These are phyloP conservation scores for Luperina nickerlii DNA, from an alignment of 2,888 invertebrate species.

Conservation along the genomic window DNA sequence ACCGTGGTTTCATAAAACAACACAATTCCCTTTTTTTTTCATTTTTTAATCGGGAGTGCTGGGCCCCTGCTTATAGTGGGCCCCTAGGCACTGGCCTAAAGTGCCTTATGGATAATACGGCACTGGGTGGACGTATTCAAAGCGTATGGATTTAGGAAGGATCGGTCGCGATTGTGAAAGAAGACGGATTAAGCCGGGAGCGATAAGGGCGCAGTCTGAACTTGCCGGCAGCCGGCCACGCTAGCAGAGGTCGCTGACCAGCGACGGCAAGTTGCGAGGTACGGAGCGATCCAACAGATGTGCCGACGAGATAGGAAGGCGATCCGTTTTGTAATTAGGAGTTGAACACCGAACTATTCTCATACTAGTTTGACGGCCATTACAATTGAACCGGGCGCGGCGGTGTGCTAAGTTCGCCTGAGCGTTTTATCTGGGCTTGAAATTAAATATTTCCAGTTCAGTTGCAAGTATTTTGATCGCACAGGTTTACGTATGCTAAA, in stretches of 20 bases:
- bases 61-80: too few species aligned
- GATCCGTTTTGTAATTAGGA: conserved; percentile 40
- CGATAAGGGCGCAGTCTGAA: conserved; percentile 52
- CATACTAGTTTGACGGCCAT: conserved; percentile 6
- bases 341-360: conserved; percentile 20
- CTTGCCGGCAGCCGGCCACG: conserved; percentile 17
- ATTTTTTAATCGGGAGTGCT: too few species aligned
- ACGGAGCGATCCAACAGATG: conserved; percentile 13
- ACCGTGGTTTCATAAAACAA: too few species aligned
- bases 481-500: not conserved
- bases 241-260: conserved; percentile 48
- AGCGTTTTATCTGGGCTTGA: not conserved
- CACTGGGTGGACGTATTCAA: conserved; percentile 46
- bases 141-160: conserved; percentile 46
- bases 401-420: not conserved
- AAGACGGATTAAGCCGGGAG: conserved; percentile 58
- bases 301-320: conserved; percentile 27
- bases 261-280: conserved; percentile 4
- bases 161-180: conserved; percentile 42
- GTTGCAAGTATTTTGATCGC: conserved; percentile 1
- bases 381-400: not conserved
- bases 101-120: too few species aligned
- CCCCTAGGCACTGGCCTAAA: too few species aligned
- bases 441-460: conserved; percentile 1
- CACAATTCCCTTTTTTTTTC: too few species aligned